Evolutionary conservation across 2,888 invertebrate genomes (phyloP), one percentile per base, ranked within the genome.

Genomic region (Dryadula phaetusa): DNA sequence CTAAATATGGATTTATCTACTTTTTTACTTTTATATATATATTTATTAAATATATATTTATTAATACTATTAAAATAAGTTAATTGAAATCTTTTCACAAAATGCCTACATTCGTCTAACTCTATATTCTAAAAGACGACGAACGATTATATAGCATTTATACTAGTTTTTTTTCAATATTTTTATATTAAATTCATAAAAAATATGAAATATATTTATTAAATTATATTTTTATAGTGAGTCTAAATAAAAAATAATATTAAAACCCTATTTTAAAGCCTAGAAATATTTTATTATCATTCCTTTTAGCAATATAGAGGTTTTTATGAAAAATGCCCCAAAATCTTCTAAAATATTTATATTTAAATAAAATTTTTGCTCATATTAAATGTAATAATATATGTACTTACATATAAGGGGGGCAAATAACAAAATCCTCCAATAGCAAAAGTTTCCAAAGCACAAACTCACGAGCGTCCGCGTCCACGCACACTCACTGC

Each of bases 371-470:
- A 22, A 37, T 22, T n/a, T 5, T n/a, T 22, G 8, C 2, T 40
- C 6, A 28, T 25, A 32, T 58, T 62, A 66, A 66, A 67, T 75
- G 73, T 75, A 78, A 72, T 67, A 77, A 70, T 46, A 69, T 44
- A 40, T 77, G 22, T 81, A 90, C 90, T 90, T 71, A 90, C 90
- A 73, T 78, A 72, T 74, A 69, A 37, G 72, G 56, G 61, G 7
- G 52, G 6, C 6, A 52, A 49, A 22, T 49, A 18, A 44, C 53
- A 66, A 37, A 64, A 37, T 64, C 53, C 71, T 70, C 70, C 71
- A 70, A 60, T 32, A n/a, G 32, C 1, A 46, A 49, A 63, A 64
- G 42, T 68, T 69, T 70, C 62, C 64, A 37, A 20, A 61, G 61
- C 60, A 62, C 60, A 49, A 61, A 34, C 53, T 22, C 22, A 28